phyloP scores from a whole-genome alignment of 2,797 vertebrate genomes.

The Centroberyx gerrardi region DNA sequence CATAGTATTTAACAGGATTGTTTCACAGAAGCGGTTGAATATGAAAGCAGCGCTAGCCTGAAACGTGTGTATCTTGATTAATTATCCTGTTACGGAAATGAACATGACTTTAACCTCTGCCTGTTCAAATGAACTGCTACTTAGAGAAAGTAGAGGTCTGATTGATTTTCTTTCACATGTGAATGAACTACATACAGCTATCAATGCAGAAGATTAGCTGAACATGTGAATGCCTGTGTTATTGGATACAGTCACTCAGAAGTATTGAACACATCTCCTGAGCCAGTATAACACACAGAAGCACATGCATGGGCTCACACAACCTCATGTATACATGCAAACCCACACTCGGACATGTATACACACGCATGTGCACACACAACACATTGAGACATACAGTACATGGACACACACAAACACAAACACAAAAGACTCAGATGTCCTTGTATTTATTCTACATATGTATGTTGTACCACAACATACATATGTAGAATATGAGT shows the following conservation, averaged over 20 bases:
- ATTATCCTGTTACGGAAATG: constrained; percentile 77
- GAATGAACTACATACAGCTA: constrained; percentile 77
- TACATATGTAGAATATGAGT: too few relatives aligned
- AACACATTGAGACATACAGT: not conserved
- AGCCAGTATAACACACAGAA: constrained; percentile 21
- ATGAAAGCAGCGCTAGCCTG: constrained; percentile 52
- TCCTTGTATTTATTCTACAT: constrained; percentile 6
- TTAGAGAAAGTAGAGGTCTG: constrained; percentile 77
- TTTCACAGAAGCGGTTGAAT: constrained; percentile 58
- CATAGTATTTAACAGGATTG: constrained; percentile 61
- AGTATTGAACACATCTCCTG: constrained; percentile 57
- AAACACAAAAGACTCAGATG: not conserved
- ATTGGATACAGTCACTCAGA: constrained; percentile 72
- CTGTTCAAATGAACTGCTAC: constrained; percentile 77
- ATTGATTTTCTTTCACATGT: constrained; percentile 86
- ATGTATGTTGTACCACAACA: constrained; percentile 28
- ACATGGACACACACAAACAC: constrained; percentile 1
- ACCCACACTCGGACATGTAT: not conserved
- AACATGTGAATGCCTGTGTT: constrained; percentile 77
- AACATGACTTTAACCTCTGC: constrained; percentile 81
- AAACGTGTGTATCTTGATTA: constrained; percentile 71
- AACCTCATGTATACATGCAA: constrained; percentile 4
- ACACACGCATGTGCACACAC: not conserved
- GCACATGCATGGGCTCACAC: constrained; percentile 19
- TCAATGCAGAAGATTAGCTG: constrained; percentile 77